A percentile compares a stretch with the other conserved stretches of the same genome.
These are phyloP conservation scores for Phataginus tricuspis DNA, from an alignment of 2,797 vertebrate species.

Conservation along the genomic window DNA sequence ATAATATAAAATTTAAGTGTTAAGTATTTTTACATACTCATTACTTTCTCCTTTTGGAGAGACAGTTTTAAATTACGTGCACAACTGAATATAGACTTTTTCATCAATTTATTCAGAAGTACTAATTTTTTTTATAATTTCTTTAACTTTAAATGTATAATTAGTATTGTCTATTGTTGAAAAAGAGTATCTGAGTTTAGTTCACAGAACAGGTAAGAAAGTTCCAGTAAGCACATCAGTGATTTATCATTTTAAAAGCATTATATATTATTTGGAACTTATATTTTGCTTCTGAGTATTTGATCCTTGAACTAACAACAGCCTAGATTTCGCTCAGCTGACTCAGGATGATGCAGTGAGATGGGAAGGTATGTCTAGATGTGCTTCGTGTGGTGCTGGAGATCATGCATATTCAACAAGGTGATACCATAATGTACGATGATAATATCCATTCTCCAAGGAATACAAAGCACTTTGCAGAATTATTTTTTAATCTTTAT, in stretches of 20 bases:
- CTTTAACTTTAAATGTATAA: constrained; percentile 19
- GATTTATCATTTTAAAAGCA: constrained; percentile 80
- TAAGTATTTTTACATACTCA: constrained; percentile 8
- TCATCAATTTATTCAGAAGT: constrained; percentile 14
- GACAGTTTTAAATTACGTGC: constrained; percentile 9
- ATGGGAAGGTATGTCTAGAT: constrained; percentile 68
- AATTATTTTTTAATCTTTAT: constrained; percentile 74
- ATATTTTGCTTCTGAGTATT: constrained; percentile 71
- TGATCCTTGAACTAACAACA: constrained; percentile 67
- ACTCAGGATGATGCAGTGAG: constrained; percentile 55
- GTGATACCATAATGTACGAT: constrained; percentile 70
- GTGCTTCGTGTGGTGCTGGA: constrained; percentile 58
- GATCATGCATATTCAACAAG: constrained; percentile 67
- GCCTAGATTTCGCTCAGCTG: constrained; percentile 73
- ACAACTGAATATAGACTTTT: constrained; percentile 25
- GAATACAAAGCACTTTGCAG: constrained; percentile 69
- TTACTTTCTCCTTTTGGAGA: constrained; percentile 20
- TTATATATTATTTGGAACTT: constrained; percentile 66
- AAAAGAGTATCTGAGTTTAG: constrained; percentile 52
- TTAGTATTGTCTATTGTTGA: constrained; percentile 14
- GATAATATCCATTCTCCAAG: constrained; percentile 68
- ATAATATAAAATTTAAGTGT: not conserved
- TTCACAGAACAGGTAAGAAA: constrained; percentile 71
- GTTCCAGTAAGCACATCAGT: constrained; percentile 74
- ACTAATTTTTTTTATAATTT: constrained; percentile 25